A percentile compares a stretch with the other conserved stretches of the same genome.
Conservation (phyloP, 2,888 invertebrate species). For the Ptilodon capucinus region DNA sequence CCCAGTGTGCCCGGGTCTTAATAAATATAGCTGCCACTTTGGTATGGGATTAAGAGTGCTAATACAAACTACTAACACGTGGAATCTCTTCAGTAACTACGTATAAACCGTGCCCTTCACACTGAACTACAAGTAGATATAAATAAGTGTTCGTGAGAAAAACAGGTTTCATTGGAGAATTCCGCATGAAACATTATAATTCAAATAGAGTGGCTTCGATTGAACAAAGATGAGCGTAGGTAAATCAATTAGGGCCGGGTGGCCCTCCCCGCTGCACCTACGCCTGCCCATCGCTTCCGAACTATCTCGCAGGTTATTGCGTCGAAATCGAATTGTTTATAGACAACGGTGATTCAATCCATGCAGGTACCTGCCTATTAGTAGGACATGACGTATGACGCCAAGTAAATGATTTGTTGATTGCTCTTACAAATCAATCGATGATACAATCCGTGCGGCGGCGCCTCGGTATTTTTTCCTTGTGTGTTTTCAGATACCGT, state of each 20-base stretch:
- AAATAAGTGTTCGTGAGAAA: background rate
- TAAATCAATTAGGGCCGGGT: background rate
- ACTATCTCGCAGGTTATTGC: constrained; percentile 1
- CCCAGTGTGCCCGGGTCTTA: too few species aligned
- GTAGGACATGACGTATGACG: background rate
- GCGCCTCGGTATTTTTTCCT: too few species aligned
- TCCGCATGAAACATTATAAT: background rate
- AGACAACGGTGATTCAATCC: background rate
- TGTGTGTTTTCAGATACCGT: too few species aligned
- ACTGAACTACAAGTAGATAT: background rate
- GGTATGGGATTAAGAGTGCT: background rate
- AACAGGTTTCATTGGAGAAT: background rate
- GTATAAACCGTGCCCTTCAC: background rate
- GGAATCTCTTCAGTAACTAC: background rate
- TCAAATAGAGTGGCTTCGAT: background rate
- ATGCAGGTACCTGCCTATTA: background rate
- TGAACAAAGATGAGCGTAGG: background rate
- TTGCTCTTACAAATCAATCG: background rate
- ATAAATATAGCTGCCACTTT: too few species aligned
- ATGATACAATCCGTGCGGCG: background rate
- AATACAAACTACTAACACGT: background rate
- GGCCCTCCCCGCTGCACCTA: too few species aligned
- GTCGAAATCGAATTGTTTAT: background rate
- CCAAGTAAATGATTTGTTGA: background rate
- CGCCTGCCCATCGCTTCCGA: background rate